Evolutionary conservation across 2,797 vertebrate genomes (phyloP).

Genomic region (Neostethus bicornis): DNA sequence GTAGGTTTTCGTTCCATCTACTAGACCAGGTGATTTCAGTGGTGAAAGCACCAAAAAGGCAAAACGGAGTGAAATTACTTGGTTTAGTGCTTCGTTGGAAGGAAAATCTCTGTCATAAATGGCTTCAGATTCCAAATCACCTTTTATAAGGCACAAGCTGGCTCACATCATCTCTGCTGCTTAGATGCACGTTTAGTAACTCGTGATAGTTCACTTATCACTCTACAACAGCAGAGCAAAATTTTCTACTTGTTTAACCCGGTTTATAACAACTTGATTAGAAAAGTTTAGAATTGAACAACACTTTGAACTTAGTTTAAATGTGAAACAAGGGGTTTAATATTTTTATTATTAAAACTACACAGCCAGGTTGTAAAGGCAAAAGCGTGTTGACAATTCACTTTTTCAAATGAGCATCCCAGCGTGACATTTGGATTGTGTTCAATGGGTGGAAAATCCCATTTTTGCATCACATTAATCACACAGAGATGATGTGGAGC

Average conservation of each 20-base stretch:
- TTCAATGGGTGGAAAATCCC: conserved; percentile 61
- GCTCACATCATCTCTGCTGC: conserved; percentile 62
- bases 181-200: conserved; percentile 17
- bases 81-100: conserved; percentile 52
- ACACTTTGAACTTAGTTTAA: conserved; percentile 63
- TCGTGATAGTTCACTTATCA: conserved; percentile 21
- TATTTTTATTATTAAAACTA: conserved; percentile 14
- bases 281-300: conserved; percentile 37
- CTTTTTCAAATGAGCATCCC: conserved; percentile 36
- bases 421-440: conserved; percentile 55
- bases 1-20: conserved; percentile 53
- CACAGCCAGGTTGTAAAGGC: conserved; percentile 20
- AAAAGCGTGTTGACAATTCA: conserved; percentile 16
- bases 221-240: conserved; percentile 11
- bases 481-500: conserved; percentile 69
- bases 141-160: conserved; percentile 24
- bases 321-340: conserved; percentile 28
- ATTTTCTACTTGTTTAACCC: conserved; percentile 30
- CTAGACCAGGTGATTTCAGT: conserved; percentile 50
- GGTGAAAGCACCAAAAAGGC: conserved; percentile 21
- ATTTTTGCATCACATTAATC: conserved; percentile 59
- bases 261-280: conserved; percentile 23
- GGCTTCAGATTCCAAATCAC: conserved; percentile 25
- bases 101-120: conserved; percentile 45
- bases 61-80: conserved; percentile 50